phyloP scores from a whole-genome alignment of 23 tunicate genomes.

The Oikopleura vanhoeffeni region DNA sequence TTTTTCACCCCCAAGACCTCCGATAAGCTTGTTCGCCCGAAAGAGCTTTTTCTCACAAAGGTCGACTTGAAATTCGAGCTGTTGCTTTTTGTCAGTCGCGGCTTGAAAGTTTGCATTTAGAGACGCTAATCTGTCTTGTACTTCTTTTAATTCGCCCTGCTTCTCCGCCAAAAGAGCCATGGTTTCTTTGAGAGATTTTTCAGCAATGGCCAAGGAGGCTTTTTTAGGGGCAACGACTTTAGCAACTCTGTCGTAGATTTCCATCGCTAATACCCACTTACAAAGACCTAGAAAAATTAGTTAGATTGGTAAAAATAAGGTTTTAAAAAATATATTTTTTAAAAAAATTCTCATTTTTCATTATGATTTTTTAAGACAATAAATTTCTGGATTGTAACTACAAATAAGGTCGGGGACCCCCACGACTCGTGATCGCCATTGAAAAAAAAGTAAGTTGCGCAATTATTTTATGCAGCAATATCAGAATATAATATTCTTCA shows the following conservation, averaged over 20 bases:
- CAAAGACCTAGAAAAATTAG: too few species aligned
- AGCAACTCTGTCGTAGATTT: constrained; percentile 88
- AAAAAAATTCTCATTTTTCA: too few species aligned
- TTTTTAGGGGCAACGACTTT: constrained; percentile 97
- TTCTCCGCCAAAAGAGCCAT: constrained; percentile 58
- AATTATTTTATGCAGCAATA: too few species aligned
- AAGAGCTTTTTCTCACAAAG: constrained; percentile 83
- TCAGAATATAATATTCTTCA: too few species aligned
- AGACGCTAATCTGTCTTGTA: constrained; percentile 74
- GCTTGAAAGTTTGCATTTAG: constrained; percentile 59
- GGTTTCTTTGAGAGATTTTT: constrained; percentile 38
- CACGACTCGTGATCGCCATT: too few species aligned
- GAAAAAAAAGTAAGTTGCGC: too few species aligned
- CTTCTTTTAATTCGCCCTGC: constrained; percentile 74
- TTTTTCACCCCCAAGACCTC: constrained; percentile 92
- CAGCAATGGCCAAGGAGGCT: constrained; percentile 65
- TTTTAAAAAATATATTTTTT: too few species aligned
- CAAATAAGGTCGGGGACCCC: too few species aligned
- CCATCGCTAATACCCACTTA: constrained; percentile 98
- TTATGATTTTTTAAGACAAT: too few species aligned
- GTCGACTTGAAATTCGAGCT: constrained; percentile 84
- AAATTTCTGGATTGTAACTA: too few species aligned
- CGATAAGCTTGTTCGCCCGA: constrained; percentile 86
- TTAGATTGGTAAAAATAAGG: too few species aligned
- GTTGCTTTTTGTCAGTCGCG: constrained; percentile 85